Evolutionary conservation across 2,888 invertebrate species (phyloP), one percentile per base, ranked within the genome.

Genomic region (Chrysotoxum bicinctum): DNA sequence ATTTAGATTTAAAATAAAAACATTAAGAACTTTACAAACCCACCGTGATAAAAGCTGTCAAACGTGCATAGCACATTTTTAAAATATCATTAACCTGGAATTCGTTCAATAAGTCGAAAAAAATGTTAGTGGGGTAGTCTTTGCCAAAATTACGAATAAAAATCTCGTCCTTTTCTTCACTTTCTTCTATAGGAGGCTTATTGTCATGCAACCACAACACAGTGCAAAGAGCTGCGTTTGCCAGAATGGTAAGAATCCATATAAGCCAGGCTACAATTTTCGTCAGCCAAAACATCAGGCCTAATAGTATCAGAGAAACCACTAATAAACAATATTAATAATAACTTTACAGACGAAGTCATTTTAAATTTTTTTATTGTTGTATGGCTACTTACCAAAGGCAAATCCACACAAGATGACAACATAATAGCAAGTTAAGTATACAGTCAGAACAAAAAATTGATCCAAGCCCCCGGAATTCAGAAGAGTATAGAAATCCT

Each of bases 381-480:
- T 23, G 4, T 2, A 10, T 23, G 7, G 9, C 7, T n/a, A 3
- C 7, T 45, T 19, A 62, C 62, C 45, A 8, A 62, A 43, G 19
- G 62, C 62, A 30, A 62, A 30, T 6, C 45, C 62, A 62, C 43
- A 45, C 19, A 62, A 45, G 1, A 45, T 8, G 5, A 2, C 30
- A 16, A 62, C 30, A 62, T 62, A 45, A 19, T 12, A 5, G 26
- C 45, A 45, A 12, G 10, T 7, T 19, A 10, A 43, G 16, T 30
- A 62, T 4, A 62, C 43, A 30, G 45, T 14, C 5, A 30, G 6
- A n/a, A 62, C 45, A 19, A 62, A 62, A 2, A 19, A 45, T 45
- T 62, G 62, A 26, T 43, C 45, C 7, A 62, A 19, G 2, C 62
- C 62, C 1, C 26, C 62, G 3, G 45, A 26, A 30, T 62, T 62